phyloP scores from a whole-genome alignment of 2,113 vertebrate species.

The Sula dactylatra region DNA sequence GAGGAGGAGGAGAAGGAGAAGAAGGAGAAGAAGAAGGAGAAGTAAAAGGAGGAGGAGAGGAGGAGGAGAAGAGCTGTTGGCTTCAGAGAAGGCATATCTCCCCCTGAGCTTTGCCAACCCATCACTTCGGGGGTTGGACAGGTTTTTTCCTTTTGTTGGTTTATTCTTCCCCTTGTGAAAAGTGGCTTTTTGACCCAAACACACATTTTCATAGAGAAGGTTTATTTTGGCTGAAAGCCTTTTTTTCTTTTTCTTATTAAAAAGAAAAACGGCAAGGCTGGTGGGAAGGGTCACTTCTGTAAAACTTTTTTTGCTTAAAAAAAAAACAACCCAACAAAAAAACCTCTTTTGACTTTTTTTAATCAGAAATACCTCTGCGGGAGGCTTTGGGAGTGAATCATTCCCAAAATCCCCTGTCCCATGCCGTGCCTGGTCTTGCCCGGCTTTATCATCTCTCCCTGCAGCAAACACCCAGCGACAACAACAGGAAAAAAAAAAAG shows the following conservation, averaged over 20 bases:
- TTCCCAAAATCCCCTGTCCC: neutral
- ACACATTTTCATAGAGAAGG: neutral
- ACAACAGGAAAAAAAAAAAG: neutral
- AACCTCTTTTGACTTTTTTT: neutral
- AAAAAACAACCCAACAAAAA: neutral
- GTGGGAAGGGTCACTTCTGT: neutral
- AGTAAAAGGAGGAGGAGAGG: neutral
- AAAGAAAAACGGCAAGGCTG: neutral
- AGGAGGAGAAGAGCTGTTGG: neutral
- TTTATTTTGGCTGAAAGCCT: neutral
- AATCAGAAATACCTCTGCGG: neutral
- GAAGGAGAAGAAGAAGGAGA: no score
- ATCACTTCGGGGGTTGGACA: neutral
- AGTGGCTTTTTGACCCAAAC: neutral
- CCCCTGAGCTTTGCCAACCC: neutral
- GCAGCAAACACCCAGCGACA: neutral
- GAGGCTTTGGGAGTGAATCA: constrained; percentile 4
- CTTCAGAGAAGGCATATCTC: neutral
- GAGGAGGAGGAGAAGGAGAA: no score
- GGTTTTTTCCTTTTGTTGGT: neutral
- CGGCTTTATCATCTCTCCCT: neutral
- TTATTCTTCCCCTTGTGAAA: neutral
- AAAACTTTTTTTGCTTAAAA: neutral
- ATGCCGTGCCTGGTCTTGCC: neutral
- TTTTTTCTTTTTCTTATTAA: neutral